These are phyloP conservation scores for Spinibarbus caldwelli DNA, from an alignment of 2,797 vertebrate genomes.

Conservation along the genomic window DNA sequence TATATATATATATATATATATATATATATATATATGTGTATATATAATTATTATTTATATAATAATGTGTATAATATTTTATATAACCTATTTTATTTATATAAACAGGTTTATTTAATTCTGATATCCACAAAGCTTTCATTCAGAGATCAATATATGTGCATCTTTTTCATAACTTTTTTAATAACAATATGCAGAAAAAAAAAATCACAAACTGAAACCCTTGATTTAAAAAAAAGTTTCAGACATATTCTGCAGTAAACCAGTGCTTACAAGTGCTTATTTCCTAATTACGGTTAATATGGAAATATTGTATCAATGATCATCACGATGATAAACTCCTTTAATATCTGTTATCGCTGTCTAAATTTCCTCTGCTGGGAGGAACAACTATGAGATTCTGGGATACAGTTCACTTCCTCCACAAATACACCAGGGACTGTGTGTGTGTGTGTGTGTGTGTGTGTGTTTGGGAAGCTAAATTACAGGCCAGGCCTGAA, in stretches of 20 bases:
- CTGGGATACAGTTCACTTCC: conserved; percentile 39
- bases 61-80: too few relatives aligned
- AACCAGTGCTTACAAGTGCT: neutral
- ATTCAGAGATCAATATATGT: neutral
- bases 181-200: neutral
- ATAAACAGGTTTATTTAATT: neutral
- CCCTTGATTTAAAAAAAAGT: neutral
- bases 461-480: conserved; percentile 37
- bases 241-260: neutral
- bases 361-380: conserved; percentile 21
- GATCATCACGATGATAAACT: neutral
- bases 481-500: conserved; percentile 59
- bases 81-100: too few relatives aligned
- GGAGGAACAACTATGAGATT: conserved; percentile 9
- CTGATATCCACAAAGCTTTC: neutral
- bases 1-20: neutral
- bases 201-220: neutral
- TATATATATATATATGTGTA: neutral
- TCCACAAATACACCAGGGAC: conserved; percentile 49
- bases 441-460: conserved; percentile 39
- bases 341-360: conserved; percentile 30
- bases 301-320: neutral
- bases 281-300: neutral
- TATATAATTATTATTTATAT: neutral
- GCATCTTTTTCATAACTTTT: neutral